These are phyloP conservation scores for Echinometra lucunter DNA, from an alignment of 53 echinoderm and acorn worm species.

Conservation along the genomic window DNA sequence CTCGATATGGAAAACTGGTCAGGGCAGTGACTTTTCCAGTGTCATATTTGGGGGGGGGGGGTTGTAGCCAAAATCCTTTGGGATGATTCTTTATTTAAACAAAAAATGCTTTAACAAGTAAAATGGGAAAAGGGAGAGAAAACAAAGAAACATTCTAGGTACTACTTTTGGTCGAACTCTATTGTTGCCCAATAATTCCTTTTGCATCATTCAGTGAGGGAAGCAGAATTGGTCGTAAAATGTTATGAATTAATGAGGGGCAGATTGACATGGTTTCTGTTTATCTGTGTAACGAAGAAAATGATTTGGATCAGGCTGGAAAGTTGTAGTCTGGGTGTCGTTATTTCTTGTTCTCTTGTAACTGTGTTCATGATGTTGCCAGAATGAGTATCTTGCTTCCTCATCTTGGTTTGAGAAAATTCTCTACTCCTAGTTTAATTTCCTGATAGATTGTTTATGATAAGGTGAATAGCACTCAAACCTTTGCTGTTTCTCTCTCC, in stretches of 20 bases:
- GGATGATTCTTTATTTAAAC: too few species aligned
- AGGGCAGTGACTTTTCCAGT: too few species aligned
- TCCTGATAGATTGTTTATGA: background rate
- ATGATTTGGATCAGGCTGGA: background rate
- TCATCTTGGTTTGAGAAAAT: background rate
- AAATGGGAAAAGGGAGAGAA: too few species aligned
- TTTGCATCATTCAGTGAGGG: too few species aligned
- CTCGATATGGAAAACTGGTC: too few species aligned
- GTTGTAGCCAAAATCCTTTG: too few species aligned
- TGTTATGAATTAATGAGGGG: background rate
- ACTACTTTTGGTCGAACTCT: too few species aligned
- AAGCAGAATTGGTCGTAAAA: background rate
- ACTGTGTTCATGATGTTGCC: background rate
- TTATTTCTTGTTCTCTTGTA: background rate
- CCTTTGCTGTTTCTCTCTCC: background rate
- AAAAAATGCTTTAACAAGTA: background rate
- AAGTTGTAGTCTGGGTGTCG: background rate
- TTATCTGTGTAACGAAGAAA: background rate
- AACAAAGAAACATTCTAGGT: too few species aligned
- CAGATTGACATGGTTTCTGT: background rate
- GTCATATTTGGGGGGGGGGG: too few species aligned
- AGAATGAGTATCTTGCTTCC: background rate
- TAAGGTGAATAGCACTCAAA: background rate
- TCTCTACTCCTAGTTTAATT: background rate
- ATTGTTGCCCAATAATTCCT: too few species aligned